Base-by-base conservation (phyloP, 1,140 invertebrate species). In the Leptopilina clavipes region DNA sequence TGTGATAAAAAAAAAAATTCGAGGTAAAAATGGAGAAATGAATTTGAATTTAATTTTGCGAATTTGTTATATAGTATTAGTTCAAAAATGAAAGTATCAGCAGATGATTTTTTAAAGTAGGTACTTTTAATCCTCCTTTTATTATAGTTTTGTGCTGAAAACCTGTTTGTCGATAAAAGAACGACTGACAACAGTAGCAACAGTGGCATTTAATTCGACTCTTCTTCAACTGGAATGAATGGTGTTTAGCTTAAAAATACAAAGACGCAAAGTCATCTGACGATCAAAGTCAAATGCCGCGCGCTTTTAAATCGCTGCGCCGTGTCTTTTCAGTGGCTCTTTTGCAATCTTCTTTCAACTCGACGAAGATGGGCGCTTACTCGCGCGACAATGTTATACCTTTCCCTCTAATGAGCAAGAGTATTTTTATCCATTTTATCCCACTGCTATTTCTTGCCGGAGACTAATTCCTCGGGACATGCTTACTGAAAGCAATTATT, bases 181-280 rank as follows among this genome's bases (percentile, higher is more conserved):
- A 14, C 44, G 72, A 81, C 82, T 87, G 81, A 86, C 81, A 83
- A 86, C 85, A 79, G 85, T 74, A 78, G 78, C 84, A 77, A 75
- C 17, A 17, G 78, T 74, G 74, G 31, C 14, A 77, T 77, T 79
- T 77, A 84, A 85, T 81, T 79, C 83, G 73, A 83, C 82, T 83
- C 86, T 86, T 83, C 86, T 85, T 88, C 83, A 85, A 87, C 85
- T 76, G 76, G 81, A 81, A 82, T 81, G 80, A 85, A 84, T 86
- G 25, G 85, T 87, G 84, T 87, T 88, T 86, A 87, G 84, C 86
- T 83, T 81, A 82, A 87, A 84, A 85, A 87, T 86, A 81, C 82
- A 82, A 88, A 89, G 79, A 83, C 82, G 82, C 86, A 65, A 77
- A 88, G 87, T 89, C 87, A 89, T 87, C 83, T 81, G 71, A 73